These are phyloP conservation scores for Drosophila bocki DNA, from an alignment of 1,140 invertebrate species.

Conservation along the genomic window DNA sequence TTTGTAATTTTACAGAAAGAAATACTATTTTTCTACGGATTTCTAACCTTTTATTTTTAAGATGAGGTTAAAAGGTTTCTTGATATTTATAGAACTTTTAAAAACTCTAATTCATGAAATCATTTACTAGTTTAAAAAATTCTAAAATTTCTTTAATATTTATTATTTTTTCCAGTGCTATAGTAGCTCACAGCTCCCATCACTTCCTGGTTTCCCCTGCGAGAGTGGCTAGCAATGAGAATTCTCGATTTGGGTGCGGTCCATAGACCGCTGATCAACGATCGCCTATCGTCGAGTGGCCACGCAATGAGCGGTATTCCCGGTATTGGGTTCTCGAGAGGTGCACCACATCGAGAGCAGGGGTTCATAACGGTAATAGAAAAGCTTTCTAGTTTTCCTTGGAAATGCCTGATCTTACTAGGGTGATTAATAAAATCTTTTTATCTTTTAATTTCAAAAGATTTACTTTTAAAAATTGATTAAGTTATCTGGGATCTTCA, in stretches of 20 bases:
- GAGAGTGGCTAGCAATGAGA: slow-evolving; percentile 39
- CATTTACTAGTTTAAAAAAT: neutral
- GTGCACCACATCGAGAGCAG: slow-evolving; percentile 2
- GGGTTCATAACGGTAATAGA: slow-evolving; percentile 7
- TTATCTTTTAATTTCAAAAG: neutral
- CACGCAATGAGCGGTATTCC: neutral
- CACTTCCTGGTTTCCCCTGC: slow-evolving; percentile 58
- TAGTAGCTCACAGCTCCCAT: neutral
- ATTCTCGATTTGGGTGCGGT: slow-evolving; percentile 60
- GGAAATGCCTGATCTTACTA: slow-evolving; percentile 15
- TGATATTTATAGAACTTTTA: too few relatives aligned
- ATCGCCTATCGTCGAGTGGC: slow-evolving; percentile 13
- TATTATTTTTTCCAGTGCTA: neutral
- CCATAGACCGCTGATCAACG: slow-evolving; percentile 2
- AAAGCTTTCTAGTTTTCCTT: slow-evolving; percentile 27
- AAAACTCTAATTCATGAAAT: neutral
- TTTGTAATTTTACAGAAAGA: neutral
- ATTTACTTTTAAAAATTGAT: neutral
- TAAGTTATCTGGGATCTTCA: too few relatives aligned
- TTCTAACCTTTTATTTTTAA: neutral
- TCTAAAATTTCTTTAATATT: neutral
- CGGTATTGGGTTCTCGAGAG: slow-evolving; percentile 1
- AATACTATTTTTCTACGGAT: neutral
- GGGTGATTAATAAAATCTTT: neutral
- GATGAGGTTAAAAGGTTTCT: too few relatives aligned